A percentile compares a stretch with the other conserved stretches of the same genome.
These are phyloP conservation scores for Catharus ustulatus DNA, from an alignment of 2,797 vertebrate species.

Conservation along the genomic window DNA sequence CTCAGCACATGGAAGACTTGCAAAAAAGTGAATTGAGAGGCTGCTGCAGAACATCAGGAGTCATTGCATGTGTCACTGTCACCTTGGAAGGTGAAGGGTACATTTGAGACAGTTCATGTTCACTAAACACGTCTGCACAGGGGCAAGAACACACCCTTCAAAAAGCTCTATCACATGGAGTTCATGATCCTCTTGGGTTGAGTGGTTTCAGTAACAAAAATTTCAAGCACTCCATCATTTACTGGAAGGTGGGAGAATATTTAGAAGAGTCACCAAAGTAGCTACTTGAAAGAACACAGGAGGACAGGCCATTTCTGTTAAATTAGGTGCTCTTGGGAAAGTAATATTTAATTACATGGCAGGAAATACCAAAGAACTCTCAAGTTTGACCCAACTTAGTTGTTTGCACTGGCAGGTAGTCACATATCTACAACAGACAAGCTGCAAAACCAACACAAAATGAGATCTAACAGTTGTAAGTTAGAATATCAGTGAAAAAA, in stretches of 20 bases:
- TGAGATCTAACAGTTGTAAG: conserved; percentile 7
- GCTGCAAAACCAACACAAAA: conserved; percentile 57
- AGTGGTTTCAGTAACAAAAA: not conserved
- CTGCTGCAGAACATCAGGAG: not conserved
- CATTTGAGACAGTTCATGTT: not conserved
- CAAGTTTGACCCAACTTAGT: conserved; percentile 28
- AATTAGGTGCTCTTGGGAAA: conserved; percentile 23
- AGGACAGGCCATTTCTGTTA: conserved; percentile 27
- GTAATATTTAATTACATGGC: conserved; percentile 15
- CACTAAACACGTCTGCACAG: not conserved
- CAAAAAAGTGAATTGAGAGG: not conserved
- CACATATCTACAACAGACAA: conserved; percentile 30
- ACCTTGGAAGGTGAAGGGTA: not conserved
- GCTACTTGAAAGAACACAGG: conserved; percentile 23
- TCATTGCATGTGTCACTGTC: not conserved
- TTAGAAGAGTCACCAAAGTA: conserved; percentile 22
- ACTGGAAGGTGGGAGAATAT: not conserved
- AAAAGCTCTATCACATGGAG: not conserved
- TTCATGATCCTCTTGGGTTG: not conserved
- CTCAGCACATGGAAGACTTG: not conserved
- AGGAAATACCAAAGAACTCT: conserved; percentile 38
- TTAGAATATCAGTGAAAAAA: not conserved
- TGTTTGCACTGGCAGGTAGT: conserved; percentile 14
- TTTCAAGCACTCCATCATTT: not conserved
- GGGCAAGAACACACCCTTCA: not conserved